Base-by-base conservation (phyloP, 2,113 vertebrate genomes). In the Gasterosteus aculeatus region DNA sequence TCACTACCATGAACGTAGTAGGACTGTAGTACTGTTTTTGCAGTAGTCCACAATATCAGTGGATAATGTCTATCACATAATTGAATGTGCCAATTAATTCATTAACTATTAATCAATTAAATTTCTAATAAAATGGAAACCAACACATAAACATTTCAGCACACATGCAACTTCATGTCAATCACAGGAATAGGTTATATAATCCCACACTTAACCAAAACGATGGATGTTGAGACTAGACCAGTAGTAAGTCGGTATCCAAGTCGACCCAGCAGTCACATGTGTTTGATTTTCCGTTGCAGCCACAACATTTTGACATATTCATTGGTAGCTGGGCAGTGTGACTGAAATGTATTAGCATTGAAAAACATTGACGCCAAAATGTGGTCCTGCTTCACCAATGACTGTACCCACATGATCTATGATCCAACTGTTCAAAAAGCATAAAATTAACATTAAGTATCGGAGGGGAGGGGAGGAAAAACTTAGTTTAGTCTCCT, bases 101-200 rank as follows among this genome's bases (percentile, higher is more conserved):
- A 38, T 38, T 7, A 38, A 38, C 35, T 38, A 38, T 5, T 5
- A 38, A 5, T 38, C 51, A n/a, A 14, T 54, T 14, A 29, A 54
- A 62, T 33, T 57, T 64, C 7, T 53, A 29, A 29, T 26, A 65
- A 70, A 81, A 81, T 54, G 44, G 59, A 59, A 66, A 65, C 16
- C 11, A 47, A 57, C 18, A 31, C 10, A 47, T 14, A 2, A 54
- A 39, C 5, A 47, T 35, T 3, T 62, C 47, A 54, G 31, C 10
- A 38, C 42, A 51, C 15, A 44, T 18, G 67, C 33, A 63, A 26
- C 19, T 18, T 58, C 22, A 16, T 49, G 0, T 3, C 8, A 44
- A 2, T 46, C 29, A 61, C 53, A 53, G 29, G 12, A 54, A 39
- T 10, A 19, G 3, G 14, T 22, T 51, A 14, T 7, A 19, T 59